These are phyloP conservation scores for Tipula helvola DNA, from an alignment of 2,888 invertebrate species.

Conservation along the genomic window DNA sequence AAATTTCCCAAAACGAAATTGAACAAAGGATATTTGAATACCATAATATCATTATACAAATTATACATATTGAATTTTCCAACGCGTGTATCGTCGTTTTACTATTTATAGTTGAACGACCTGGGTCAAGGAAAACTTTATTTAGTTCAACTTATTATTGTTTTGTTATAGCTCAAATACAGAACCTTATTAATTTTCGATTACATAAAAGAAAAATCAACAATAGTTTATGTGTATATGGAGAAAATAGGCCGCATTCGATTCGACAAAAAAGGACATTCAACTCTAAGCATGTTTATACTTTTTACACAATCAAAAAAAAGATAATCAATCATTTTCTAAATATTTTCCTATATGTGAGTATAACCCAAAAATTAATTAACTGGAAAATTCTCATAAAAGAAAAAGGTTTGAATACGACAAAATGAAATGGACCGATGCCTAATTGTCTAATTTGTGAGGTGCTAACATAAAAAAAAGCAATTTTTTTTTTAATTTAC, in stretches of 20 bases:
- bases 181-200: neutral
- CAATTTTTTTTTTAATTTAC: neutral
- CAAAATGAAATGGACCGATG: neutral
- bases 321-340: neutral
- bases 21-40: neutral
- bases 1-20: neutral
- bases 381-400: neutral
- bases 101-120: neutral
- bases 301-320: neutral
- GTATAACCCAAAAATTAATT: neutral
- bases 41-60: neutral
- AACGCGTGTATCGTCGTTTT: neutral
- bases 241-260: neutral
- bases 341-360: neutral
- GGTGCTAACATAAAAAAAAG: neutral
- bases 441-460: neutral
- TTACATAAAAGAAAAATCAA: neutral
- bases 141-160: neutral
- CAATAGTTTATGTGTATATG: neutral
- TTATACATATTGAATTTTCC: neutral
- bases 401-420: neutral
- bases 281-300: neutral
- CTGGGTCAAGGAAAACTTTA: neutral
- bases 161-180: neutral
- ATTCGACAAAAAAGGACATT: neutral